These are phyloP conservation scores for Augiades crinisus DNA, from an alignment of 2,888 invertebrate species.

Conservation along the genomic window DNA sequence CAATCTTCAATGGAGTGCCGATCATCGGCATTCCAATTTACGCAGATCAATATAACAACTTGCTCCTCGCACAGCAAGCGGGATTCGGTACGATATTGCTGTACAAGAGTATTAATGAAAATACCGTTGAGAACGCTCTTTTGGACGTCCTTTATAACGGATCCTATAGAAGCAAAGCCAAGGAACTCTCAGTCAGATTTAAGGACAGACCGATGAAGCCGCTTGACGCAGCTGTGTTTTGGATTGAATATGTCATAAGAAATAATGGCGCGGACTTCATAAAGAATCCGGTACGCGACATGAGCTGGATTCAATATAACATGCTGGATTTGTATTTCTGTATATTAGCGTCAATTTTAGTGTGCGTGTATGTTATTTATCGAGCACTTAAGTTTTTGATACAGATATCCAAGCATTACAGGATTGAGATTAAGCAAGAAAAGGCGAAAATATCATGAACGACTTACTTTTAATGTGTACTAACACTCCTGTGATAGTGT, in stretches of 20 bases:
- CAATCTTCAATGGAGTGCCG: conserved; percentile 81
- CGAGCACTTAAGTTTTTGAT: background rate
- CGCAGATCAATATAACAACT: conserved; percentile 73
- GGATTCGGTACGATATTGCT: conserved; percentile 65
- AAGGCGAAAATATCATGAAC: conserved; percentile 10
- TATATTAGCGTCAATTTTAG: conserved; percentile 29
- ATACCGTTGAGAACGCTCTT: conserved; percentile 48
- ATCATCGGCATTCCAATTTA: conserved; percentile 76
- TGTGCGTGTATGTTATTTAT: background rate
- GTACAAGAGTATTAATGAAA: conserved; percentile 63
- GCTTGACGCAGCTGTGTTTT: conserved; percentile 72
- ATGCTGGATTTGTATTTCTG: conserved; percentile 65
- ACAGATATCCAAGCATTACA: background rate
- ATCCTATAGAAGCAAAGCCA: conserved; percentile 51
- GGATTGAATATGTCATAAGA: conserved; percentile 80
- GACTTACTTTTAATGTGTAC: too few relatives aligned
- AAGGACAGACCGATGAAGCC: conserved; percentile 76
- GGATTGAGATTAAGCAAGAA: background rate
- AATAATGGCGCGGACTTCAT: conserved; percentile 75
- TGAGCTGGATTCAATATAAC: conserved; percentile 59
- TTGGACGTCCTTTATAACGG: conserved; percentile 58
- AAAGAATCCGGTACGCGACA: conserved; percentile 65
- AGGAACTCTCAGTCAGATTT: conserved; percentile 63
- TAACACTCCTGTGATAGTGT: too few relatives aligned
- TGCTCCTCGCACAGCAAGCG: conserved; percentile 55